Percentiles rank a stretch among this genome's conserved stretches.
These are phyloP conservation scores for Gonatopus flavifemur DNA, from an alignment of 1,140 invertebrate genomes.

Conservation along the genomic window DNA sequence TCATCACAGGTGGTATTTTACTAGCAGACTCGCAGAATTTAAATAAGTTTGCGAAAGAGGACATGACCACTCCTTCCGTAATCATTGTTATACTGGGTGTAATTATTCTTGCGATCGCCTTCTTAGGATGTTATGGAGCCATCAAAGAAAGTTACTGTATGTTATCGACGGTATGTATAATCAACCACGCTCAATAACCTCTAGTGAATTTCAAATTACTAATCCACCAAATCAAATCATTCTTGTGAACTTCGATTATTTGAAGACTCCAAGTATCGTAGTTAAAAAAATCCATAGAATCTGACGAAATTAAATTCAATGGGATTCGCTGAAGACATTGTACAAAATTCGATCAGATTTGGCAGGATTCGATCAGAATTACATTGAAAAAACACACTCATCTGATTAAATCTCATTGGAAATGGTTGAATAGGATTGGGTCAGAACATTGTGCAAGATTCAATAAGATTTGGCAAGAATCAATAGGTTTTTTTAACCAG, in stretches of 20 bases:
- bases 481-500: too few species aligned
- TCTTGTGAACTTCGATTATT: not conserved
- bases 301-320: too few species aligned
- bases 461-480: too few species aligned
- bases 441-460: too few species aligned
- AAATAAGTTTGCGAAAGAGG: slow-evolving; percentile 62
- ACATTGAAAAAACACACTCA: too few species aligned
- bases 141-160: slow-evolving; percentile 69
- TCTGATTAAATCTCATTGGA: too few species aligned
- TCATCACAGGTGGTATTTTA: slow-evolving; percentile 62
- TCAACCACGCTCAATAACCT: not conserved
- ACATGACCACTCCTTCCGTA: slow-evolving; percentile 63
- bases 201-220: not conserved
- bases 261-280: too few species aligned
- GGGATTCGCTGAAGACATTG: too few species aligned
- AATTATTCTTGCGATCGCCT: slow-evolving; percentile 70
- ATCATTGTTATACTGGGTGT: slow-evolving; percentile 69
- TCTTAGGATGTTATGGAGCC: slow-evolving; percentile 76
- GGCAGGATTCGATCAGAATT: too few species aligned
- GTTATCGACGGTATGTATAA: slow-evolving; percentile 64
- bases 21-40: slow-evolving; percentile 62
- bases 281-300: too few species aligned
- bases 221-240: slow-evolving; percentile 1
- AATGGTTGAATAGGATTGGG: too few species aligned
- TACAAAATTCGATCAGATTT: too few species aligned